Evolutionary conservation across 2,888 invertebrate species (phyloP).

Genomic region (Arge pagana): DNA sequence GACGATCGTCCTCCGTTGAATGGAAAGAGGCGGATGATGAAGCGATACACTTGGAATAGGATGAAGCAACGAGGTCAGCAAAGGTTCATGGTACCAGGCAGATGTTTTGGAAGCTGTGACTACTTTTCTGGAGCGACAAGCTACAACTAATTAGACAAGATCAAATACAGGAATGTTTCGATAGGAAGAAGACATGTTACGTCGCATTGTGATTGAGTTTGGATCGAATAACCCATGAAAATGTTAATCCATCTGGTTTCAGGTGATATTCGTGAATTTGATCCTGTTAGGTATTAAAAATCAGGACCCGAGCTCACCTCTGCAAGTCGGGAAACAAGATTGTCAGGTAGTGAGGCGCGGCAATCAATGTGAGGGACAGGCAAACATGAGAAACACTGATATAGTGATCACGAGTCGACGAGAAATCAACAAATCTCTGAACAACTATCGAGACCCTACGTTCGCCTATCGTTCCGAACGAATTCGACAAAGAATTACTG

Average conservation of each 20-base stretch:
- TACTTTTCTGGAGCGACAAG: too few relatives aligned
- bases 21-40: too few relatives aligned
- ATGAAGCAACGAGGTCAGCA: too few relatives aligned
- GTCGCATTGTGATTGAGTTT: neutral
- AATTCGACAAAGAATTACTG: too few relatives aligned
- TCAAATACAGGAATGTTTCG: conserved; percentile 12
- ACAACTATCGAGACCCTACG: too few relatives aligned
- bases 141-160: conserved; percentile 14
- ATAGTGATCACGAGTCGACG: conserved; percentile 48
- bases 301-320: conserved; percentile 50
- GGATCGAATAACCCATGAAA: neutral
- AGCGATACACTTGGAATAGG: too few relatives aligned
- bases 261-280: conserved; percentile 39
- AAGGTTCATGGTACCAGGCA: too few relatives aligned
- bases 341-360: conserved; percentile 55
- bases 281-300: conserved; percentile 37
- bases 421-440: too few relatives aligned
- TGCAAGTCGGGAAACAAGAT: conserved; percentile 56
- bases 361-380: conserved; percentile 55
- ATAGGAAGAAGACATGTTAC: neutral
- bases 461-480: too few relatives aligned
- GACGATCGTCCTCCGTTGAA: too few relatives aligned
- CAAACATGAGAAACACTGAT: conserved; percentile 56
- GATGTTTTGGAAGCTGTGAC: too few relatives aligned
- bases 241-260: neutral